Percentiles rank a stretch among this genome's conserved stretches.
Evolutionary conservation across 2,888 invertebrate genomes (phyloP).

Genomic region (Hymenopus coronatus): DNA sequence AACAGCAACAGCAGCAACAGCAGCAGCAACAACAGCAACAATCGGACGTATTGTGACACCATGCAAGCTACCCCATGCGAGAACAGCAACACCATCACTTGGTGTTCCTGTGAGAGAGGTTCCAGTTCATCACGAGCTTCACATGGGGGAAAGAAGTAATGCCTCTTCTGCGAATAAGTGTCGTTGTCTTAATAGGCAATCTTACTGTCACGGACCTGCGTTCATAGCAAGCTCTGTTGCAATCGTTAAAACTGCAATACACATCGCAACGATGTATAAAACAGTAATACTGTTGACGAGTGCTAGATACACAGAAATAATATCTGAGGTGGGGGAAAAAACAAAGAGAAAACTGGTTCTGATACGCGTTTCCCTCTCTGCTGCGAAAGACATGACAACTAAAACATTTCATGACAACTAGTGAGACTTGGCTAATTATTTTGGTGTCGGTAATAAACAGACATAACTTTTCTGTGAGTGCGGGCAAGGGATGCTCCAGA

Average conservation of each 20-base stretch:
- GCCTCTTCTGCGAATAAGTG: background rate
- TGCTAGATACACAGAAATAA: background rate
- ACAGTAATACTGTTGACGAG: background rate
- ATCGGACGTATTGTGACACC: constrained; percentile 38
- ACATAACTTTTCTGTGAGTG: background rate
- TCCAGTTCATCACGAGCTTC: background rate
- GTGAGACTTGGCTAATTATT: constrained; percentile 21
- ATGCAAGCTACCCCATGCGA: constrained; percentile 36
- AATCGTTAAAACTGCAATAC: background rate
- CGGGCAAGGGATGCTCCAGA: background rate
- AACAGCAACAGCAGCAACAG: constrained; percentile 29
- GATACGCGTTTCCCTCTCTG: background rate
- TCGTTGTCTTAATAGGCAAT: background rate
- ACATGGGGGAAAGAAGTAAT: constrained; percentile 3
- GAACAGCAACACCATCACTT: constrained; percentile 33
- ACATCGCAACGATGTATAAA: background rate
- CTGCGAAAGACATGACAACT: background rate
- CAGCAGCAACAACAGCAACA: constrained; percentile 30
- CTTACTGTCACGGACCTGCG: background rate
- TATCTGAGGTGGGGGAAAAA: background rate
- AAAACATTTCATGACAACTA: constrained; percentile 26
- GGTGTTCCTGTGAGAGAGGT: constrained; percentile 35
- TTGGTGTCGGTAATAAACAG: background rate
- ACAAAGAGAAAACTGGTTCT: background rate
- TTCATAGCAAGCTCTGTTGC: background rate